A percentile compares a stretch with the other conserved stretches of the same genome.
Conservation (phyloP, 2,797 vertebrate genomes). For the Neoniphon sammara region DNA sequence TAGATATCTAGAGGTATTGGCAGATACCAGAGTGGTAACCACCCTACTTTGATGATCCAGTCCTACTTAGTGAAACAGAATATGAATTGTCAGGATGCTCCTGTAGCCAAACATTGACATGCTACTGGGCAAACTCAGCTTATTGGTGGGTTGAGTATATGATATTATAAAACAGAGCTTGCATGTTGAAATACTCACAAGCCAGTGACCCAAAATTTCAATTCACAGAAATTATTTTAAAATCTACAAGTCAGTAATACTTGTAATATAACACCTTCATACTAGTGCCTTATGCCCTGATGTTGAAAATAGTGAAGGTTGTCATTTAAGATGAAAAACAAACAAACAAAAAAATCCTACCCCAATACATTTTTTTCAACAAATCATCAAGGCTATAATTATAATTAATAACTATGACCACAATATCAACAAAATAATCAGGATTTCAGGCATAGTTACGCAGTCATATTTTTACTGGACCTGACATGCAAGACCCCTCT, state of each 20-base stretch:
- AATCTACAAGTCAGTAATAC: too few relatives aligned
- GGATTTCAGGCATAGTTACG: not conserved
- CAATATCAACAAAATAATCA: too few relatives aligned
- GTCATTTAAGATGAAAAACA: conserved; percentile 14
- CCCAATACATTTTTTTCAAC: too few relatives aligned
- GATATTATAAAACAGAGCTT: too few relatives aligned
- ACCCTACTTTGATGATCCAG: conserved; percentile 10
- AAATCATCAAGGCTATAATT: too few relatives aligned
- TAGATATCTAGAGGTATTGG: not conserved
- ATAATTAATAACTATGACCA: too few relatives aligned
- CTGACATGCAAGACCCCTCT: not conserved
- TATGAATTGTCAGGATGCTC: too few relatives aligned
- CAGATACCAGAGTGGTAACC: not conserved
- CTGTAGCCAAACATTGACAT: not conserved
- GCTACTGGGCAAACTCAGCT: not conserved
- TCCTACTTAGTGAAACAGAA: not conserved
- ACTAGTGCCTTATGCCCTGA: not conserved
- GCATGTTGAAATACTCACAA: too few relatives aligned
- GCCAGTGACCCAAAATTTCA: too few relatives aligned
- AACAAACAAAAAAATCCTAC: not conserved
- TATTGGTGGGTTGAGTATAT: too few relatives aligned
- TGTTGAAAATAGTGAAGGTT: conserved; percentile 1
- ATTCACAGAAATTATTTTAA: too few relatives aligned
- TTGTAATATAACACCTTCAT: too few relatives aligned
- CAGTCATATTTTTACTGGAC: not conserved